Evolutionary conservation across 2,113 vertebrate genomes (phyloP), one percentile per base, ranked within the genome.

Genomic region (Chamaea fasciata): DNA sequence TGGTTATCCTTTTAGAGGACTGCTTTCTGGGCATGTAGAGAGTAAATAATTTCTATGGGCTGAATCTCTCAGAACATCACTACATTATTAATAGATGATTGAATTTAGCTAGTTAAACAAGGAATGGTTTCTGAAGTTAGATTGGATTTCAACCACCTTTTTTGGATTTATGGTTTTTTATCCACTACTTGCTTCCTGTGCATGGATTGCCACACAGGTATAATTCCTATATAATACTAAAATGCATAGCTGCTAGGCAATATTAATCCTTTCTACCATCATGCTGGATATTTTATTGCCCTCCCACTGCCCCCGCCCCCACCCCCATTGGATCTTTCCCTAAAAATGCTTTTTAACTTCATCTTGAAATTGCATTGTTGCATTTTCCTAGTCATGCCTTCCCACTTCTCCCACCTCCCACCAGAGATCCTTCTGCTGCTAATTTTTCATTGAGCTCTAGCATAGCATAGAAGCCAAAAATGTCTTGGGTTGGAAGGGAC

Each of bases 21-120:
- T 93, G 35, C 39, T 96, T 97, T 84, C 81, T n/a, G 77, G 85
- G 70, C 64, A 70, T 47, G 90, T 19, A 7, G 20, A 85, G 77
- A 94, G 83, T 95, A 95, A 96, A 96, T 96, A 73, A 92, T 27
- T 86, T 94, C 89, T 87, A 80, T 41, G 41, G 47, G 57, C 41
- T 94, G 30, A 90, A 64, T 83, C 19, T 88, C 90, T 97, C 76
- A 57, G 49, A 63, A 83, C 6, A 10, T 96, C 89, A 83, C 11
- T 94, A 62, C 53, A 77, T 95, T 96, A 94, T 96, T 96, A 95
- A 96, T 68, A 89, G 74, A 46, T 95, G 63, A 92, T 94, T 94
- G 78, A 79, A 39, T 94, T 94, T 84, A 90, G 39, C 50, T 97
- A 53, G 56, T 86, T 94, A 93, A 79, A 95, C 37, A 67, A 94